Conservation (phyloP, 1,140 invertebrate genomes). For the Micrasema minimum region DNA sequence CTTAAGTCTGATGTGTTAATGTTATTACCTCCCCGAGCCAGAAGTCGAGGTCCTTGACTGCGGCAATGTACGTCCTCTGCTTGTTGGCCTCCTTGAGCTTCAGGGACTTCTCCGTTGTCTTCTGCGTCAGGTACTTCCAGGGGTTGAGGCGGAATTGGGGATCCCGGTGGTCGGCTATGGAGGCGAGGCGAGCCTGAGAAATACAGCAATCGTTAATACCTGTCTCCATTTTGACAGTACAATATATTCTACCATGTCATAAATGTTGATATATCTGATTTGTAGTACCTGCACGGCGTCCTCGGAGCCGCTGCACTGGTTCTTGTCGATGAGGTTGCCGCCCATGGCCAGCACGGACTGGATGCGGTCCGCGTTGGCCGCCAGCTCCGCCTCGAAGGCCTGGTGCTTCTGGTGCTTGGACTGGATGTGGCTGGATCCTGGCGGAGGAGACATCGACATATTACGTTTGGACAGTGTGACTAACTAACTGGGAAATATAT, state of each 20-base stretch:
- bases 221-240: too few relatives aligned
- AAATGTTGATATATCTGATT: too few relatives aligned
- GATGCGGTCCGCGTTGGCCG: constrained; percentile 97
- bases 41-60: constrained; percentile 99
- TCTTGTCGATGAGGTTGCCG: constrained; percentile 93
- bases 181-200: constrained; percentile 78
- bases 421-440: constrained; percentile 87
- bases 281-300: constrained; percentile 84
- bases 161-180: constrained; percentile 91
- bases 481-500: too few relatives aligned
- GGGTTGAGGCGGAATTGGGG: too few relatives aligned
- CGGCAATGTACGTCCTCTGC: constrained; percentile 98
- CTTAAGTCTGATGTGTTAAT: too few relatives aligned
- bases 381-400: constrained; percentile 98
- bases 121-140: constrained; percentile 98
- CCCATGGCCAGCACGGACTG: constrained; percentile 96
- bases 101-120: constrained; percentile 97
- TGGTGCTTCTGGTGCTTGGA: constrained; percentile 99
- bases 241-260: too few relatives aligned
- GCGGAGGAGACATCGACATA: too few relatives aligned
- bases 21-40: constrained; percentile 96
- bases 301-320: constrained; percentile 92
- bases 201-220: too few relatives aligned
- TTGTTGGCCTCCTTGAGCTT: constrained; percentile 99
- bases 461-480: too few relatives aligned